These are phyloP conservation scores for Oscheius sp. DNA, from an alignment of 1,140 invertebrate species.

Conservation along the genomic window DNA sequence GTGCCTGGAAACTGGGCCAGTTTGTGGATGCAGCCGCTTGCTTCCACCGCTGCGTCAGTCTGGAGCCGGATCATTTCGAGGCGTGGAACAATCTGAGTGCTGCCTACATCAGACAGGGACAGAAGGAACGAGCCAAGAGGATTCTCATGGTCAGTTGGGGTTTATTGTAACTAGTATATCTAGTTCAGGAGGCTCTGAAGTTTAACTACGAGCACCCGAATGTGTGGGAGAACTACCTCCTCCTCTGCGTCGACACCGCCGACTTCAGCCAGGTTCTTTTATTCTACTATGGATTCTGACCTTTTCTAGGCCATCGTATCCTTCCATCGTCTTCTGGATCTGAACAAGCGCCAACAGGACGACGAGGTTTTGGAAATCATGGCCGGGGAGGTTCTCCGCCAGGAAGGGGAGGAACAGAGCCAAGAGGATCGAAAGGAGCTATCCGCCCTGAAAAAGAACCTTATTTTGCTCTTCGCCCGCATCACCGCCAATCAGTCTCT, in stretches of 20 bases:
- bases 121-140: constrained; percentile 68
- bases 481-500: constrained; percentile 19
- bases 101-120: constrained; percentile 80
- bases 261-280: not conserved
- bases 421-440: not conserved
- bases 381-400: constrained; percentile 1
- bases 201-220: constrained; percentile 93
- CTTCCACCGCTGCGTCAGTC: constrained; percentile 76
- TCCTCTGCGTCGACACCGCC: constrained; percentile 24
- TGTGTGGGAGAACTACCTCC: constrained; percentile 81
- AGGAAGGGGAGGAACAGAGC: not conserved
- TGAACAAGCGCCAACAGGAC: constrained; percentile 22
- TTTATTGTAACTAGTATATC: constrained; percentile 49
- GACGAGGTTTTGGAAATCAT: constrained; percentile 26
- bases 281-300: not conserved
- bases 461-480: constrained; percentile 20
- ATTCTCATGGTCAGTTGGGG: constrained; percentile 25
- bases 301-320: constrained; percentile 14
- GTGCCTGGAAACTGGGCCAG: constrained; percentile 74
- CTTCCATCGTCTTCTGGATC: constrained; percentile 22
- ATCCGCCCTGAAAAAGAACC: constrained; percentile 6
- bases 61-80: constrained; percentile 83
- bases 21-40: constrained; percentile 79
- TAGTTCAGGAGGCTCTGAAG: constrained; percentile 81
- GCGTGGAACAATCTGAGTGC: constrained; percentile 96